Conservation (phyloP, 2,888 invertebrate species). For the Heterodera filipjevi region DNA sequence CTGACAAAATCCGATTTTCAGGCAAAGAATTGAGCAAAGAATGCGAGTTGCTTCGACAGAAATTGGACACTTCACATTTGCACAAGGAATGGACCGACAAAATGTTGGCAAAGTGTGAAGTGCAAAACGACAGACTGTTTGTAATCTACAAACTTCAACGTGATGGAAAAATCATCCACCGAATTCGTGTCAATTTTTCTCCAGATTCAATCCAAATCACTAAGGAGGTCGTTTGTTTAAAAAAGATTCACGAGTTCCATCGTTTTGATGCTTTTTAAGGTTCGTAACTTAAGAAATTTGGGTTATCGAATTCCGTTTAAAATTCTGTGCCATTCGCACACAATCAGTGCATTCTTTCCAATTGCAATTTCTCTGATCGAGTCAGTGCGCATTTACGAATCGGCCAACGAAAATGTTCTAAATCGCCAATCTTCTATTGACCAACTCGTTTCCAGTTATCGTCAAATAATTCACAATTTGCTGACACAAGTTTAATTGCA, state of each 20-base stretch:
- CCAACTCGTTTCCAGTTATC: slow-evolving; percentile 89
- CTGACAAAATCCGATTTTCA: too few relatives aligned
- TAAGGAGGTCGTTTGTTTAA: slow-evolving; percentile 91
- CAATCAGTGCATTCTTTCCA: slow-evolving; percentile 95
- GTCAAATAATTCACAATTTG: slow-evolving; percentile 86
- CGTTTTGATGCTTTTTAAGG: slow-evolving; percentile 65
- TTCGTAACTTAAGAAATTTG: slow-evolving; percentile 89
- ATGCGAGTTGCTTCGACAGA: slow-evolving; percentile 93
- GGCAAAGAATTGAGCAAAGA: slow-evolving; percentile 79
- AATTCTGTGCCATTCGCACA: slow-evolving; percentile 98
- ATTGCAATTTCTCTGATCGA: slow-evolving; percentile 86
- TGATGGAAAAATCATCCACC: slow-evolving; percentile 72
- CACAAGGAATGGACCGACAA: slow-evolving; percentile 94
- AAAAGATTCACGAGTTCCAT: too few relatives aligned
- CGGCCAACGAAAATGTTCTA: slow-evolving; percentile 90
- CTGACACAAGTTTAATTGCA: too few relatives aligned
- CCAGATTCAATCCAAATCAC: slow-evolving; percentile 97
- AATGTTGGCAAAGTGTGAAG: slow-evolving; percentile 65
- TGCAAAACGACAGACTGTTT: slow-evolving; percentile 42
- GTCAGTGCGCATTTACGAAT: slow-evolving; percentile 81
- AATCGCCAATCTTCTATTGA: slow-evolving; percentile 77
- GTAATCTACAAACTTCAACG: slow-evolving; percentile 49
- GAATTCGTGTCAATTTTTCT: slow-evolving; percentile 87
- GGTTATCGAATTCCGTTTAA: slow-evolving; percentile 95
- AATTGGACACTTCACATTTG: slow-evolving; percentile 92